phyloP scores from a whole-genome alignment of 2,113 vertebrate species.

The Colaptes auratus region DNA sequence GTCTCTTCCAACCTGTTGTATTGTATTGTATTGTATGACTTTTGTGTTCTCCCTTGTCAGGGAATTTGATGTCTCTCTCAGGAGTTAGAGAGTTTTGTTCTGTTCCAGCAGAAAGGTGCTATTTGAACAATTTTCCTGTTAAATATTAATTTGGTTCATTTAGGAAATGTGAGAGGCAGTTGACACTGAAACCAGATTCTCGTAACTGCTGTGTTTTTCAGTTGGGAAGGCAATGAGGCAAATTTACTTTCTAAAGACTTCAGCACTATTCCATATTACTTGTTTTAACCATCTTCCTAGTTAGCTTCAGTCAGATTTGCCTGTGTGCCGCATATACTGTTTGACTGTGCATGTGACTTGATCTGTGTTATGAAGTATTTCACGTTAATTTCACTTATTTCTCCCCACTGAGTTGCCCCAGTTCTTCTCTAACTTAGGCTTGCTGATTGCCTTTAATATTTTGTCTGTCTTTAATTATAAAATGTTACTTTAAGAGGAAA shows the following conservation, averaged over 20 bases:
- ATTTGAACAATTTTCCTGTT: constrained; percentile 24
- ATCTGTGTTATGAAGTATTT: neutral
- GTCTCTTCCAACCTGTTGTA: too few species aligned
- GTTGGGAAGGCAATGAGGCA: neutral
- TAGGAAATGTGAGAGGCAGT: constrained; percentile 25
- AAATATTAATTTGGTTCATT: constrained; percentile 10
- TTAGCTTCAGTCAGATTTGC: neutral
- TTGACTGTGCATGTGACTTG: neutral
- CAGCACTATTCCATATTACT: neutral
- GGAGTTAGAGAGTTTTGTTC: constrained; percentile 2
- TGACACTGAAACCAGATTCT: neutral
- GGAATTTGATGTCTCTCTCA: constrained; percentile 38
- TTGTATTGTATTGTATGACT: too few species aligned
- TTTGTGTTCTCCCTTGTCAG: neutral
- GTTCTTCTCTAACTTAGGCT: neutral
- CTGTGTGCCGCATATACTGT: constrained; percentile 1
- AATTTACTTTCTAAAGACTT: neutral
- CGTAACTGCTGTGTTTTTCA: neutral
- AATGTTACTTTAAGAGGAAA: neutral
- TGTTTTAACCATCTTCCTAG: neutral
- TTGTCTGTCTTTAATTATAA: neutral
- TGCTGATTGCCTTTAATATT: neutral
- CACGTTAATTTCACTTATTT: neutral
- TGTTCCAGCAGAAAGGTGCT: constrained; percentile 1
- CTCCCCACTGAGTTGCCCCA: neutral